Percentiles rank a stretch among this genome's conserved stretches.
These are phyloP conservation scores for Dinoponera quadriceps DNA, from an alignment of 1,140 invertebrate genomes.

Conservation along the genomic window DNA sequence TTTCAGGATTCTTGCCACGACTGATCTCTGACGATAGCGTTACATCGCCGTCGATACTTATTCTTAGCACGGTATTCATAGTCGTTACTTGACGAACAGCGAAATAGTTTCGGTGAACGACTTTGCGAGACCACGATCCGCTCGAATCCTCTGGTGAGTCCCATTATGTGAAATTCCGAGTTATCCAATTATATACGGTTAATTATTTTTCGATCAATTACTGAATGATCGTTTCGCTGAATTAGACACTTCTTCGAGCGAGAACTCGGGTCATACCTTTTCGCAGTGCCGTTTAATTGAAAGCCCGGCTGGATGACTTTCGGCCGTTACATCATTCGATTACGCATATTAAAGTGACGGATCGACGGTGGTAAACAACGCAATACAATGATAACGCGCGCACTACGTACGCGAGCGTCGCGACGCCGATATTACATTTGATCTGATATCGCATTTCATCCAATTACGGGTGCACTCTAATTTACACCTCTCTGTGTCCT, in stretches of 20 bases:
- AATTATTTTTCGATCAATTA: neutral
- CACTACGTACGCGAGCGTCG: neutral
- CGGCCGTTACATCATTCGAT: slow-evolving; percentile 55
- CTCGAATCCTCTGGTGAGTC: neutral
- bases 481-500: slow-evolving; percentile 59
- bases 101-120: neutral
- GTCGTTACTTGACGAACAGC: neutral
- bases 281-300: slow-evolving; percentile 31
- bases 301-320: slow-evolving; percentile 43
- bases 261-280: neutral
- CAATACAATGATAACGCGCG: neutral
- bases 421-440: slow-evolving; percentile 56
- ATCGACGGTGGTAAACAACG: slow-evolving; percentile 59
- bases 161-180: neutral
- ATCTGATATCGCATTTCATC: slow-evolving; percentile 61
- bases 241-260: neutral
- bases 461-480: slow-evolving; percentile 61
- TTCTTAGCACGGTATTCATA: no score
- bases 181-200: neutral
- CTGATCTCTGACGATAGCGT: neutral
- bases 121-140: neutral
- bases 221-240: neutral
- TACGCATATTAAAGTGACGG: slow-evolving; percentile 59
- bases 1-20: neutral
- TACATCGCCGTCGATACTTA: neutral